Base-by-base conservation (phyloP, 1,140 invertebrate genomes). In the Magallana angulata region DNA sequence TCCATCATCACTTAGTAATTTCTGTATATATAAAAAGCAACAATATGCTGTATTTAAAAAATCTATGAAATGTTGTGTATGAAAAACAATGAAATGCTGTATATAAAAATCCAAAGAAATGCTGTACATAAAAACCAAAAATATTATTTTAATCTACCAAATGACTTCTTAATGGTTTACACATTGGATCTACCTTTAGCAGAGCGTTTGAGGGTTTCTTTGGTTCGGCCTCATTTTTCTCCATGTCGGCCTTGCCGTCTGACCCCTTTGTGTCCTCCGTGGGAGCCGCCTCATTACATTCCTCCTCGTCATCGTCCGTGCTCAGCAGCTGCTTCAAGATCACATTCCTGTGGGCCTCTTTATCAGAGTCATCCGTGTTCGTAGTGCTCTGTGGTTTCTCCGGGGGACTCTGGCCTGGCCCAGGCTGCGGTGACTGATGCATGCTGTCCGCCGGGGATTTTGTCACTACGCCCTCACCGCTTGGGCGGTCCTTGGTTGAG, bases 241-340 rank as follows among this genome's bases (percentile, higher is more conserved):
- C 92, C 87, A 92, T 95, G 36, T 88, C 88, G 62, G 89, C 85
- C 48, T 90, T 87, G 82, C 56, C 84, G 4, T 68, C 62, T 5
- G 87, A 90, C 1, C 76, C 68, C 12, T 93, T 90, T 8, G 93
- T 95, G 71, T 97, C 90, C 11, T 88, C 86, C 62, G 24, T 85
- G 86, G n/a, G 85, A 82, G 36, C 68, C 16, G 87, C 88, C 82
- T 90, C 84, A 36, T 90, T 87, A 62, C 57, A 82, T 8, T 71
- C 68, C 9, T 89, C 91, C 2, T 82, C 81, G 12, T 93, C 90
- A 12, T 93, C 95, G 64, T 97, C 91, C 7, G 68, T 68, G 93
- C 97, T 97, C 68, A 98, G 95, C 92, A 98, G 94, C 85, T 96
- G 97, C 93, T 98, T 97, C 68, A 97, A 94, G 92, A 98, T 97